Evolutionary conservation across 2,888 invertebrate species (phyloP).

Genomic region (Stratiomys singularior): DNA sequence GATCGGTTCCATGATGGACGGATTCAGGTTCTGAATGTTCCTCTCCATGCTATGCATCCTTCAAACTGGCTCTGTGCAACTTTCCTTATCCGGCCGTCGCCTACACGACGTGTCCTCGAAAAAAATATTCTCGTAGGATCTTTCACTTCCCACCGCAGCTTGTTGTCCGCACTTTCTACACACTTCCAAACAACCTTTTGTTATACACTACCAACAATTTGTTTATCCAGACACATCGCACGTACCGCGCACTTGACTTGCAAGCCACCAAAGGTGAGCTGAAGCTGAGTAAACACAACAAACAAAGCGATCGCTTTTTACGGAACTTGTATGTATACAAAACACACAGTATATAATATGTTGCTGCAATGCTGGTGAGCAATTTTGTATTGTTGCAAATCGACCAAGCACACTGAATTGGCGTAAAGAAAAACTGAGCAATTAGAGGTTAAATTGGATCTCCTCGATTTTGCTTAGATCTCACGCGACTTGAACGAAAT

Average conservation of each 20-base stretch:
- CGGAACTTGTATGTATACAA: not conserved
- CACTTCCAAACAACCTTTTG: not conserved
- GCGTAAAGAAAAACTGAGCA: no score
- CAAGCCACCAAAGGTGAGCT: not conserved
- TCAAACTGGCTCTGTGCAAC: not conserved
- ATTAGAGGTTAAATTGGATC: not conserved
- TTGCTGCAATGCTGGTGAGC: not conserved
- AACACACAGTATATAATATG: not conserved
- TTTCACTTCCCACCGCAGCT: not conserved
- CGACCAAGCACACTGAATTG: no score
- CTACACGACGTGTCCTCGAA: not conserved
- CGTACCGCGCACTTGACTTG: not conserved
- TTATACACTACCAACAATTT: not conserved
- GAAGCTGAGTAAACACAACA: conserved; percentile 1
- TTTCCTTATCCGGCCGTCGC: not conserved
- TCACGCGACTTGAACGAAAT: not conserved
- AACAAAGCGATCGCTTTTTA: conserved; percentile 14
- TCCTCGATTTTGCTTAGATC: not conserved
- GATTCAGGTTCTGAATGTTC: conserved; percentile 36
- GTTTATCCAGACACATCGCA: conserved; percentile 6
- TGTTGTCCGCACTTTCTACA: not conserved
- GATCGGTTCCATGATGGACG: conserved; percentile 62
- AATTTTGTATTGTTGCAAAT: no score
- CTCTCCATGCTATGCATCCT: conserved; percentile 43
- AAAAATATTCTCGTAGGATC: not conserved